Evolutionary conservation across 2,888 invertebrate species (phyloP).

Genomic region (Magallana nippona): DNA sequence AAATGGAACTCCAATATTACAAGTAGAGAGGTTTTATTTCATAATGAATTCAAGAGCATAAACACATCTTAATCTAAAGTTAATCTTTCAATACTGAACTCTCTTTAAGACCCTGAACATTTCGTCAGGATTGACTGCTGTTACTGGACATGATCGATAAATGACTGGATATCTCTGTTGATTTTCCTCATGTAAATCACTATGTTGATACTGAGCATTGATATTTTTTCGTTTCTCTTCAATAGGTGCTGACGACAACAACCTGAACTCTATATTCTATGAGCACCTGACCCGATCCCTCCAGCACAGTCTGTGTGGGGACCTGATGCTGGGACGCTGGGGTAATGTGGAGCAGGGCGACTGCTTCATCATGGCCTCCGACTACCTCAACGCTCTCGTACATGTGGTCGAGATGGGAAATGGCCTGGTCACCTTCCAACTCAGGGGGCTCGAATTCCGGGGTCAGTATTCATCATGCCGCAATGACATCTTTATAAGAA

Average conservation of each 20-base stretch:
- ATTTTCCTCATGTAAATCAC: too few relatives aligned
- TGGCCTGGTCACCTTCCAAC: slow-evolving; percentile 97
- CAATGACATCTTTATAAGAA: background rate
- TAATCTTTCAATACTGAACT: too few relatives aligned
- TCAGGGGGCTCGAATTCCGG: slow-evolving; percentile 97
- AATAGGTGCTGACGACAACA: slow-evolving; percentile 92
- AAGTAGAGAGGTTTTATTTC: too few relatives aligned
- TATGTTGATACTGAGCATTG: background rate
- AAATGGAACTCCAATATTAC: too few relatives aligned
- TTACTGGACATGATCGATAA: too few relatives aligned
- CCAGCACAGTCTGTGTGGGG: slow-evolving; percentile 92
- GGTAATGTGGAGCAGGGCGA: slow-evolving; percentile 98
- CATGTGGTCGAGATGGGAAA: slow-evolving; percentile 99
- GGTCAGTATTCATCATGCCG: slow-evolving; percentile 80
- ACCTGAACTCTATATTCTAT: slow-evolving; percentile 99
- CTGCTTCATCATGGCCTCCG: slow-evolving; percentile 98
- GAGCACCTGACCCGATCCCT: slow-evolving; percentile 97
- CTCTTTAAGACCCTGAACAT: too few relatives aligned
- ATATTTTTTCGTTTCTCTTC: slow-evolving; percentile 12
- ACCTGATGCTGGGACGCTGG: slow-evolving; percentile 86
- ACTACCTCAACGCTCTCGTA: slow-evolving; percentile 98
- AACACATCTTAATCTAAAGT: too few relatives aligned
- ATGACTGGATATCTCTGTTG: too few relatives aligned
- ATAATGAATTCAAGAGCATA: too few relatives aligned
- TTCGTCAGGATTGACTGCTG: too few relatives aligned